Evolutionary conservation across 2,797 vertebrate genomes (phyloP).

Genomic region (Mionectes olivaceus): DNA sequence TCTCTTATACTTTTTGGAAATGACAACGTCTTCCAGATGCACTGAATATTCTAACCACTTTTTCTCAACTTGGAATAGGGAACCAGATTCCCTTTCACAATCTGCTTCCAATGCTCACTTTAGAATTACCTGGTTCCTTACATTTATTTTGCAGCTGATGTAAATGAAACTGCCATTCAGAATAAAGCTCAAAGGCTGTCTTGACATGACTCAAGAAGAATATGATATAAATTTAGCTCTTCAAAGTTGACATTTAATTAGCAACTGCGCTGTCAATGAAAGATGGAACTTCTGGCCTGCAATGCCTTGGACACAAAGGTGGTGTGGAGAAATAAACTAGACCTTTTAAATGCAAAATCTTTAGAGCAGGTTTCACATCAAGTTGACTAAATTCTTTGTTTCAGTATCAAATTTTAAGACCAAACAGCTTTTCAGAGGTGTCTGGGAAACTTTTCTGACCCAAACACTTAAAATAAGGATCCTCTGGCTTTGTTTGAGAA

Average conservation of each 20-base stretch:
- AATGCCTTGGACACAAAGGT: background rate
- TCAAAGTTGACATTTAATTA: conserved; percentile 20
- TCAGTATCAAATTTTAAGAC: background rate
- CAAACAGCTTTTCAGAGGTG: background rate
- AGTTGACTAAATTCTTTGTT: background rate
- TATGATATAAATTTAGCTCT: background rate
- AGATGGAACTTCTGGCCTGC: background rate
- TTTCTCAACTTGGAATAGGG: background rate
- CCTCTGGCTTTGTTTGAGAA: background rate
- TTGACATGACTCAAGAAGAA: background rate
- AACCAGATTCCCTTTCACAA: conserved; percentile 2
- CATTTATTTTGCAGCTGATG: background rate
- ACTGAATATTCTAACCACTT: background rate
- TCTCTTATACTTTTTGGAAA: background rate
- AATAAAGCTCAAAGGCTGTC: conserved; percentile 6
- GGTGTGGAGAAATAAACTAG: background rate
- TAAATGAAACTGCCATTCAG: background rate
- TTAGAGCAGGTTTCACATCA: background rate
- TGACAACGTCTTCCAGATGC: conserved; percentile 10
- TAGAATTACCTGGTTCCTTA: background rate
- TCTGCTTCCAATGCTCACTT: background rate
- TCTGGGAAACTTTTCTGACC: background rate
- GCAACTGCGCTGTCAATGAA: background rate
- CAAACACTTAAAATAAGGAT: background rate
- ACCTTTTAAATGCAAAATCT: background rate